Evolutionary conservation across 2,797 vertebrate species (phyloP), one percentile per base, ranked within the genome.

Genomic region (Lutra lutra): DNA sequence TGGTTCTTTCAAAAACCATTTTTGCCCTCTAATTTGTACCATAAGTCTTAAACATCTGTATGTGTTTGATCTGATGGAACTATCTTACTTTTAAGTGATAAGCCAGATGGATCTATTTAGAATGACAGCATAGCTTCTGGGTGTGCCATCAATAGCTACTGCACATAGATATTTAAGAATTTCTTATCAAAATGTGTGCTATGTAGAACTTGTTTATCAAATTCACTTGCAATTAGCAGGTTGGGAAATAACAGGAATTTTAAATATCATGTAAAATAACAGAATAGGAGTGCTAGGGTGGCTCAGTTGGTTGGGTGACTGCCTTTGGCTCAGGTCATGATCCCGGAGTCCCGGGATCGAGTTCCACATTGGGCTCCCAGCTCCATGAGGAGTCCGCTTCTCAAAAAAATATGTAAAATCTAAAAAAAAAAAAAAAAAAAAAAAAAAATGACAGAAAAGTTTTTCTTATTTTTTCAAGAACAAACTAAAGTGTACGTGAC

Each of bases 31-130:
- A 97, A 97, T 94, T 96, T 97, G 94, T 96, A 96, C 92, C 93
- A 86, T 95, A 98, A 88, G 83, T 93, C 89, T 88, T 94, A 92
- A 92, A 95, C 95, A 97, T 96, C 89, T 97, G 87, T 95, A 46
- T 58, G 38, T 91, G 64, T 95, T 97, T 95, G 89, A 89, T 97
- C 83, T 15, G 35, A 89, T 35, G 43, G 70, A 95, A 84, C 94
- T 84, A 95, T 79, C 83, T 97, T 95, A 84, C 86, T 95, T 95
- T 96, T 84, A 96, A 97, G 79, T 87, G 86, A 79, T 95, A 97
- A 97, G 88, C 95, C 96, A 95, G 85, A 95, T 20, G 13, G 78
- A 86, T 93, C 90, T 95, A 91, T 96, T 96, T 66, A 89, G 68
- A 89, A 91, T 43, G 96, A 97, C 75, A 95, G 86, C 35, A 32